Conservation (phyloP, 2,888 invertebrate genomes). For the Eucriotettix oculatus region DNA sequence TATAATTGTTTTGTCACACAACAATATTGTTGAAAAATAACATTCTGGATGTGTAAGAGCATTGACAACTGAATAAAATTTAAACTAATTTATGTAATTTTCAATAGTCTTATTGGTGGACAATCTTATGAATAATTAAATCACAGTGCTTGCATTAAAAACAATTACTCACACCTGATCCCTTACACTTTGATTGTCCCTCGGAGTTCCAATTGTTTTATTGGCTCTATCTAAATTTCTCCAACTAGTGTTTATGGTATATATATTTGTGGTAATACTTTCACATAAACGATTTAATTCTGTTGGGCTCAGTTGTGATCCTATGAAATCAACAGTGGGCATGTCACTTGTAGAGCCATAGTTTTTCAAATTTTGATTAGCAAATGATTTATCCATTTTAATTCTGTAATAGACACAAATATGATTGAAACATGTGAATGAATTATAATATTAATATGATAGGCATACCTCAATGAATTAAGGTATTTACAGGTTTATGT, state of each 20-base stretch:
- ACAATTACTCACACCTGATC: slow-evolving; percentile 41
- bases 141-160: too few relatives aligned
- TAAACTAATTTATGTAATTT: too few relatives aligned
- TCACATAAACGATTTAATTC: slow-evolving; percentile 66
- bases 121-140: too few relatives aligned
- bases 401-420: background rate
- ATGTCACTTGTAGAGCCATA: slow-evolving; percentile 32
- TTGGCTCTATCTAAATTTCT: slow-evolving; percentile 53
- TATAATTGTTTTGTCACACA: too few relatives aligned
- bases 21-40: too few relatives aligned
- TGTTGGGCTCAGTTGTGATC: slow-evolving; percentile 44
- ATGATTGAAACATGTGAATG: background rate
- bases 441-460: background rate
- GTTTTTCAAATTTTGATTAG: slow-evolving; percentile 14
- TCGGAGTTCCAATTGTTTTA: slow-evolving; percentile 56
- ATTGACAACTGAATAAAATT: too few relatives aligned
- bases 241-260: slow-evolving; percentile 56
- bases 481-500: too few relatives aligned
- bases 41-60: too few relatives aligned
- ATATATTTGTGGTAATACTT: slow-evolving; percentile 65
- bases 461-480: background rate
- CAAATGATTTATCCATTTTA: slow-evolving; percentile 2
- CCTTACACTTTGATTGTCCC: slow-evolving; percentile 50
- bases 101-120: too few relatives aligned
- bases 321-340: slow-evolving; percentile 49